Percentiles rank a stretch among this genome's conserved stretches.
phyloP scores from a whole-genome alignment of 92 coral and sea anemone genomes.

The Umimayanthus chanpuru region DNA sequence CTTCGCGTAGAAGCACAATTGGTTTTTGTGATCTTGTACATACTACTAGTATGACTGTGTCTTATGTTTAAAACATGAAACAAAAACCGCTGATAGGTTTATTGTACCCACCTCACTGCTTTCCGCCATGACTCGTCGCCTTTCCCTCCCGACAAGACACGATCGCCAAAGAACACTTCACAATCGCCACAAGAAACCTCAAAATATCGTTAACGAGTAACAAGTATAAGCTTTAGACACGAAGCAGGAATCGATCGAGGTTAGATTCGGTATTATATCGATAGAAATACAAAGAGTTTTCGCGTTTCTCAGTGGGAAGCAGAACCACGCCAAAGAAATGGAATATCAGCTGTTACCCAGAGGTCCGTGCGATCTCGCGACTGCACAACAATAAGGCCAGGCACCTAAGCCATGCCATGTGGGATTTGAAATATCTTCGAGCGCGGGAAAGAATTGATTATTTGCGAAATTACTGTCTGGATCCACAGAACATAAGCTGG shows the following conservation, averaged over 20 bases:
- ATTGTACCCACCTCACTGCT: conserved; percentile 39
- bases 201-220: neutral
- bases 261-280: conserved; percentile 12
- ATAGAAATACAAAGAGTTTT: conserved; percentile 24
- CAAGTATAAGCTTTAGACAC: neutral
- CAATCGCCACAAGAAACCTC: conserved; percentile 12
- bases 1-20: neutral
- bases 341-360: conserved; percentile 32
- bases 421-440: neutral
- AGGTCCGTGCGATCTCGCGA: neutral
- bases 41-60: neutral
- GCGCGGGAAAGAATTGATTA: neutral
- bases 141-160: conserved; percentile 45
- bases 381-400: conserved; percentile 23
- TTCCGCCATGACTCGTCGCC: conserved; percentile 29
- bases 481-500: neutral
- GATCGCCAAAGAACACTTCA: neutral
- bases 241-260: conserved; percentile 14
- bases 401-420: conserved; percentile 29
- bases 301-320: conserved; percentile 34
- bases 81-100: conserved; percentile 13
- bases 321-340: conserved; percentile 37
- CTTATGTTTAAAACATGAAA: conserved; percentile 48
- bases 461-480: neutral
- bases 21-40: neutral